Evolutionary conservation across 2,113 vertebrate genomes (phyloP), one percentile per base, ranked within the genome.

Genomic region (Actinemys pallida): DNA sequence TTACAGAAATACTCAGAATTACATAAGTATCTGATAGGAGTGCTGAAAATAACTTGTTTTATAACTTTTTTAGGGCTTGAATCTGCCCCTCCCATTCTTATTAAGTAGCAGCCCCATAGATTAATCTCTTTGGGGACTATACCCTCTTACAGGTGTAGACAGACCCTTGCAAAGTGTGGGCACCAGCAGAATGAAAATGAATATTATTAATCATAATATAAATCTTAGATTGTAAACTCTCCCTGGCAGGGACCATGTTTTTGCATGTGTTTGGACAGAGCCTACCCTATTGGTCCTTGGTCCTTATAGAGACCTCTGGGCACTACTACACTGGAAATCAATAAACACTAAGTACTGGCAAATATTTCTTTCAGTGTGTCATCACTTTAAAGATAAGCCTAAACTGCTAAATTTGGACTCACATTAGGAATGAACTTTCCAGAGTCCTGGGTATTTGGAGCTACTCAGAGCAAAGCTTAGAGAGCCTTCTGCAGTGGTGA

Each of bases 11-110:
- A 47, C 72, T 88, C 22, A 13, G 54, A 24, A 69, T 97, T 97
- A 87, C 47, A 80, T 88, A 97, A 96, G 83, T 42, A 93, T 56
- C 54, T 86, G 86, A 96, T 86, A 57, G 92, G 91, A 96, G 59
- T 65, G 54, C 14, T 93, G 57, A 89, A 87, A 94, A 81, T 52
- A 47, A 59, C 31, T 86, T 35, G 49, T 93, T 90, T 89, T 87
- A 75, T 27, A 92, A 75, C 83, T 84, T 96, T 76, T 86, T 59
- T 82, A 52, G 22, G 50, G 84, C 87, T 84, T 95, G 39, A 85
- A 75, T 45, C 13, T 83, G 29, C 12, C 45, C 29, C 4, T 25
- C 35, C 29, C 27, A 25, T 42, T 29, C 53, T 42, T 50, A 3
- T 22, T 22, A 29, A 65, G 25, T 50, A 17, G 17, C 20, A 31